A percentile compares a stretch with the other conserved stretches of the same genome.
These are phyloP conservation scores for Morpho helenor DNA, from an alignment of 2,888 invertebrate species.

Conservation along the genomic window DNA sequence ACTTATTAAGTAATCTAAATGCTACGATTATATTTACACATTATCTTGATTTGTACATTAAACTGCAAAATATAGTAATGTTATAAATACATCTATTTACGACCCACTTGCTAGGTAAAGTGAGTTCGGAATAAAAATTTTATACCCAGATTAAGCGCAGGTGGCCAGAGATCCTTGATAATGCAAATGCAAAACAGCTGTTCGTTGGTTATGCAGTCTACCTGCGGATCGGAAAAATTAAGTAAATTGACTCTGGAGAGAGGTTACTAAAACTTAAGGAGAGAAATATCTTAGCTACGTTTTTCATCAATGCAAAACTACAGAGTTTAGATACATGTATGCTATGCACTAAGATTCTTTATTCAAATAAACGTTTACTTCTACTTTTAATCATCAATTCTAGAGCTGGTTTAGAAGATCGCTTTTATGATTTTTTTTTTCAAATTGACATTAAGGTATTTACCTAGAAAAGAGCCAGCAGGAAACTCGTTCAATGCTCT, in stretches of 20 bases:
- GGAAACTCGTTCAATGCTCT: too few relatives aligned
- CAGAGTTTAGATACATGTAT: too few relatives aligned
- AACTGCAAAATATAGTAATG: not conserved
- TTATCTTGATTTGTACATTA: not conserved
- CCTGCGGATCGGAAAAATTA: slow-evolving; percentile 27
- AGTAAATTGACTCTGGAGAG: slow-evolving; percentile 25
- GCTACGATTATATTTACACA: not conserved
- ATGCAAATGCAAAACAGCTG: slow-evolving; percentile 31
- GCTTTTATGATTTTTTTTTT: not conserved
- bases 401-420: not conserved
- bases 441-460: not conserved
- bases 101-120: slow-evolving; percentile 5
- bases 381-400: too few relatives aligned
- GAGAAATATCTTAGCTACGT: slow-evolving; percentile 3
- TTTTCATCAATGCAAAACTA: not conserved
- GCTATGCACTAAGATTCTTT: too few relatives aligned
- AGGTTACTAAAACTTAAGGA: not conserved
- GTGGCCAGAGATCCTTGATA: slow-evolving; percentile 22
- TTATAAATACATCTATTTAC: slow-evolving; percentile 4
- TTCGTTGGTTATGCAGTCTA: slow-evolving; percentile 27
- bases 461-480: not conserved
- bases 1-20: too few relatives aligned
- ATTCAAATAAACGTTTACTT: too few relatives aligned
- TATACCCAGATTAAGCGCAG: slow-evolving; percentile 26
- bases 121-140: slow-evolving; percentile 24